Percentiles rank a stretch among this genome's conserved stretches.
Conservation (phyloP, 2,888 invertebrate genomes). For the Acleris cristana region DNA sequence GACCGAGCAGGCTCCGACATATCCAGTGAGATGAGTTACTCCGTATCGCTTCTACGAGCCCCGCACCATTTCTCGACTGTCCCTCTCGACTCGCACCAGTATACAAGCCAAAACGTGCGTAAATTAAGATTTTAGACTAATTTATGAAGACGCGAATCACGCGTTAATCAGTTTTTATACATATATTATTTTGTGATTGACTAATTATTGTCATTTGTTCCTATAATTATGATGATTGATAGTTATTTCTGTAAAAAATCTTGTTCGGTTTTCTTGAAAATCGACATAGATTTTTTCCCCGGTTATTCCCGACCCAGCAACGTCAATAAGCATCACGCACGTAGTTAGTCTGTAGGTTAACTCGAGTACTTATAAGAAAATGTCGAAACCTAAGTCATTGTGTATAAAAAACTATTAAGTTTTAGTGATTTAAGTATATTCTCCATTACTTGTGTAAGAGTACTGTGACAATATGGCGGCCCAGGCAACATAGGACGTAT, state of each 20-base stretch:
- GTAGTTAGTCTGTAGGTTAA: slow-evolving; percentile 77
- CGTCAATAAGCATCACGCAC: slow-evolving; percentile 62
- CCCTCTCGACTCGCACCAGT: slow-evolving; percentile 78
- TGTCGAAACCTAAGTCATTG: slow-evolving; percentile 84
- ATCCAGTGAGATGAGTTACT: slow-evolving; percentile 19
- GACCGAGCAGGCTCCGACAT: not conserved
- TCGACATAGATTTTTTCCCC: slow-evolving; percentile 75
- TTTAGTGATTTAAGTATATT: slow-evolving; percentile 78
- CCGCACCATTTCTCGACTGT: slow-evolving; percentile 63
- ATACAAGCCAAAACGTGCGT: slow-evolving; percentile 80
- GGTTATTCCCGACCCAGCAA: slow-evolving; percentile 47
- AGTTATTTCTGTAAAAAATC: slow-evolving; percentile 69
- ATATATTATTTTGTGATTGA: slow-evolving; percentile 77
- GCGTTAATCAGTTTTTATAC: slow-evolving; percentile 76
- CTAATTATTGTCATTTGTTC: slow-evolving; percentile 81
- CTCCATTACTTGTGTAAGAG: slow-evolving; percentile 79
- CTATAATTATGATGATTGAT: slow-evolving; percentile 76
- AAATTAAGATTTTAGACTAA: slow-evolving; percentile 71
- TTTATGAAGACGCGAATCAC: slow-evolving; percentile 72
- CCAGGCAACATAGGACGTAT: slow-evolving; percentile 75
- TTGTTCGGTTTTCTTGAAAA: slow-evolving; percentile 82
- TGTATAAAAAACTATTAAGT: slow-evolving; percentile 78
- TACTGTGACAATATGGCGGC: slow-evolving; percentile 76
- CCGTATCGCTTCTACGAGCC: slow-evolving; percentile 55
- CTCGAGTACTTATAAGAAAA: slow-evolving; percentile 82